These are phyloP conservation scores for Micropterix aruncella DNA, from an alignment of 2,888 invertebrate genomes.

Conservation along the genomic window DNA sequence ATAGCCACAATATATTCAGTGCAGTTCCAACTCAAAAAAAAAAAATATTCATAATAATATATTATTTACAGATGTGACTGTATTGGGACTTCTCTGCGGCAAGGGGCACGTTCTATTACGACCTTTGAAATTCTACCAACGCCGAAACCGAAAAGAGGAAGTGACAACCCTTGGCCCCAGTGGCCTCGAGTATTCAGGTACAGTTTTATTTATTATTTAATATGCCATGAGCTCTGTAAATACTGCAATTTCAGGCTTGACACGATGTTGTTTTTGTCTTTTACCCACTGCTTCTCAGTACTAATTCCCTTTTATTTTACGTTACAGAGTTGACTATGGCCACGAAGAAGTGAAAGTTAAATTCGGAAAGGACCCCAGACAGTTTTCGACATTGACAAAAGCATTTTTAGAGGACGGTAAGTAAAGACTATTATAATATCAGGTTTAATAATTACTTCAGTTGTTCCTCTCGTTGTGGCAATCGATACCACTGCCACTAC, in stretches of 20 bases:
- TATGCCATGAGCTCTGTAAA: too few species aligned
- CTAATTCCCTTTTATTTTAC: too few species aligned
- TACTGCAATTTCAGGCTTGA: too few species aligned
- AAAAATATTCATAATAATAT: too few species aligned
- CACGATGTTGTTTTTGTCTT: too few species aligned
- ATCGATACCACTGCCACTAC: too few species aligned
- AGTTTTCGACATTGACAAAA: constrained; percentile 88
- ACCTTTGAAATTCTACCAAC: constrained; percentile 96
- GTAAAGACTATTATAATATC: constrained; percentile 6
- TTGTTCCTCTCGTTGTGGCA: too few species aligned
- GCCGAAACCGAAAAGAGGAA: constrained; percentile 65
- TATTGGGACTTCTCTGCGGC: constrained; percentile 89
- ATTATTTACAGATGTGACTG: constrained; percentile 75
- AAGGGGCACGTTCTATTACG: constrained; percentile 85
- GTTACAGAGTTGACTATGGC: constrained; percentile 78
- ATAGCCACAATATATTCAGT: too few species aligned
- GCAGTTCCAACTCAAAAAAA: too few species aligned
- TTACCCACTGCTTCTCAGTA: too few species aligned
- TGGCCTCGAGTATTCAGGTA: constrained; percentile 90
- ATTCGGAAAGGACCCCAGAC: constrained; percentile 84
- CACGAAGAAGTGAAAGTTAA: constrained; percentile 93
- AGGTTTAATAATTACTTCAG: too few species aligned
- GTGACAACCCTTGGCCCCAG: constrained; percentile 97
- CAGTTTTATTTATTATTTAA: constrained; percentile 1
- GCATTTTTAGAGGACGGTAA: constrained; percentile 84